Conservation (phyloP, 2,797 vertebrate genomes). For the Crenuchus spilurus region DNA sequence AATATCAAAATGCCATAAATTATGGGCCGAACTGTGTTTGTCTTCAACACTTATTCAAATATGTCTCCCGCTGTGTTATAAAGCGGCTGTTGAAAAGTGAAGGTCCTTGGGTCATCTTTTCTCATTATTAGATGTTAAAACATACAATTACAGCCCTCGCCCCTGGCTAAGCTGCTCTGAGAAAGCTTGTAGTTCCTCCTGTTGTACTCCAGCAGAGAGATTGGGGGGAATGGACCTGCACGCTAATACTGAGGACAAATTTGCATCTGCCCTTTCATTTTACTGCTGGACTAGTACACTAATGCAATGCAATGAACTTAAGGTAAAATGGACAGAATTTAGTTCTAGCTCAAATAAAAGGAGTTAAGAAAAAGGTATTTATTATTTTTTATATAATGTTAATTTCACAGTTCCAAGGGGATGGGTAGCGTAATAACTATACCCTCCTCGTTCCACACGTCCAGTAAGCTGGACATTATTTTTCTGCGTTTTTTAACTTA, state of each 20-base stretch:
- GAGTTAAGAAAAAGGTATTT: not conserved
- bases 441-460: too few relatives aligned
- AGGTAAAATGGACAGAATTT: not conserved
- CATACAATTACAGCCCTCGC: constrained; percentile 28
- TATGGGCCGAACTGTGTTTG: constrained; percentile 32
- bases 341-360: not conserved
- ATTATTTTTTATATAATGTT: not conserved
- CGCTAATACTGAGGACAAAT: not conserved
- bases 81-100: constrained; percentile 28
- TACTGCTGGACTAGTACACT: not conserved
- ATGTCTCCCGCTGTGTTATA: constrained; percentile 10
- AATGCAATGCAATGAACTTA: not conserved
- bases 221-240: not conserved
- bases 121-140: constrained; percentile 45
- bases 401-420: not conserved
- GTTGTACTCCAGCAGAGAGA: constrained; percentile 12
- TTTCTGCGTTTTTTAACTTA: too few relatives aligned
- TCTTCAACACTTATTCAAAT: constrained; percentile 21
- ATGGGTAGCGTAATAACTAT: too few relatives aligned
- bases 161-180: constrained; percentile 20
- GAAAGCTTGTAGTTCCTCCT: constrained; percentile 1
- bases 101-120: constrained; percentile 42
- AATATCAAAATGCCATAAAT: constrained; percentile 33
- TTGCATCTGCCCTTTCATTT: not conserved
- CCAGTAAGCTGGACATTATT: too few relatives aligned